Base-by-base conservation (phyloP, 2,888 invertebrate species). In the Drosophila prostipennis region DNA sequence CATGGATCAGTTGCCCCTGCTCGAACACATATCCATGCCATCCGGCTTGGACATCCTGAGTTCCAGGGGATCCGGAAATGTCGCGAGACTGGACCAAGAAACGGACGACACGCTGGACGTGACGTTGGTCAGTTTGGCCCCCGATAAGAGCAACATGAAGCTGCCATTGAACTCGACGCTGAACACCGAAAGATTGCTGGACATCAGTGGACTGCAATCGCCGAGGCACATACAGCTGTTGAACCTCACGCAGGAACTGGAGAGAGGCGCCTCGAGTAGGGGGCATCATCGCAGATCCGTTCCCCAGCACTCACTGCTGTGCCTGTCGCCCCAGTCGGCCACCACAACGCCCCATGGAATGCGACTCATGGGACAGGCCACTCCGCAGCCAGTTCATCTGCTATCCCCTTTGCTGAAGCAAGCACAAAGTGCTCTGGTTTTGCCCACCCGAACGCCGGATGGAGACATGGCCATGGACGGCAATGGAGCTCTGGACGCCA, bases 121-220 rank as follows among this genome's bases (percentile, higher is more conserved):
- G 1, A 88, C 91, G 14, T 56, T 91, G 53, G 82, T 72, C 13
- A 78, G 78, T 39, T 56, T 87, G 76, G 74, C 85, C 45, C 89
- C 91, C 2, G 83, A 90, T 48, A 91, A 90, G 71, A 49, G 78
- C 10, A 81, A 80, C 56, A 90, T 92, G 91, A 91, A 91, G 64
- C 73, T 91, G 67, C 87, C 90, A 1, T 77, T 92, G 3, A 91
- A 90, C 48, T 91, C 91, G 0, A 91, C 91, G 0, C 78, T 90
- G 61, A 90, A 91, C 56, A 90, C 87, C 2, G 90, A 91, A 53
- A 86, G 87, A 2, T 57, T 92, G 48, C 60, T 92, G 36, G 91
- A 92, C 64, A 55, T 91, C 3, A 89, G 76, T 32, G 80, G 77
- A 0, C 19, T 76, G 4, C 77, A 79, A 7, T 87, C 90, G 16